Evolutionary conservation across 2,113 vertebrate species (phyloP), one percentile per base, ranked within the genome.

Genomic region (Lagopus muta): DNA sequence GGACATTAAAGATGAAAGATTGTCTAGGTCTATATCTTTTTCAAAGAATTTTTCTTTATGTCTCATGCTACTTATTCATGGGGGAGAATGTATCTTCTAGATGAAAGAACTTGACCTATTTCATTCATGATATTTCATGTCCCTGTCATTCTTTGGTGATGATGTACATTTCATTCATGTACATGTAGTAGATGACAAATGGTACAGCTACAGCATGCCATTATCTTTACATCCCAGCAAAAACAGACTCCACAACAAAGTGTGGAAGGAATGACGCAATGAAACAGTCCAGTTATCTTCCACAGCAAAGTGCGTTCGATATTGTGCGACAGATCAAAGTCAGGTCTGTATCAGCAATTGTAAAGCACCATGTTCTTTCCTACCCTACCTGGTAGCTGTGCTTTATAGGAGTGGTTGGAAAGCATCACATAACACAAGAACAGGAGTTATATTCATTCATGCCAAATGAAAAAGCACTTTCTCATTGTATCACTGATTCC

Each of bases 401-500:
- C 42, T n/a, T 67, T 58, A 43, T 16, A 1, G 2, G 38, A 8
- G 13, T 24, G 13, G 9, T 5, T 85, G 48, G 45, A 6, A 15
- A 76, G 15, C 15, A 16, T 1, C 3, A 40, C 8, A 32, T 45
- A 27, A 27, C 24, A 4, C 0, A 2, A 32, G 60, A 70, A 11
- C 28, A 34, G 19, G 32, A 61, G 5, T 6, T 73, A 8, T 18
- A 9, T 48, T 72, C 36, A 32, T 32, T 14, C 0, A 0, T n/a
- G 15, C 62, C 36, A 24, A 32, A 84, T 25, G 47, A 74, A 3
- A 72, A 81, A 57, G 48, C 2, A 9, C 71, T 82, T 94, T 83
- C 61, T 94, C 65, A 90, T 95, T 86, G 62, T 47, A 89, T 92
- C 71, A 76, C 50, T 75, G 69, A 94, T 84, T 96, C 64, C 38